A percentile compares a stretch with the other conserved stretches of the same genome.
Evolutionary conservation across 2,888 invertebrate species (phyloP).

Genomic region (Willowsia nigromaculata): DNA sequence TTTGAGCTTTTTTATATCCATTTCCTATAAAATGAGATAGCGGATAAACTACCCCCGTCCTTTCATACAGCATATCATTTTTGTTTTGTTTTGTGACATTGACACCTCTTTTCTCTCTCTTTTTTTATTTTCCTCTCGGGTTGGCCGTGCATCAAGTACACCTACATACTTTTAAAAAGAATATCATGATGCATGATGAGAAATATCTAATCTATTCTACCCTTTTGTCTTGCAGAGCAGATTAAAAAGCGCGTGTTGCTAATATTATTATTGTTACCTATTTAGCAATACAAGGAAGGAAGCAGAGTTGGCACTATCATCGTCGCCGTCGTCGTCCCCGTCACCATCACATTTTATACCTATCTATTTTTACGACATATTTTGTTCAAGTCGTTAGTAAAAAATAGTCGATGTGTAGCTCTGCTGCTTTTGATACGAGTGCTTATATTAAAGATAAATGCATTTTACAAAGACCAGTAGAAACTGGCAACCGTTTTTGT

Average conservation of each 20-base stretch:
- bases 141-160: background rate
- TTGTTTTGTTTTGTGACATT: constrained; percentile 61
- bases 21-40: background rate
- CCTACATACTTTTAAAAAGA: background rate
- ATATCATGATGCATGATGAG: background rate
- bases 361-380: constrained; percentile 67
- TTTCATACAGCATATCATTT: background rate
- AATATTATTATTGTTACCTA: constrained; percentile 2
- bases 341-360: constrained; percentile 2
- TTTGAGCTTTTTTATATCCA: background rate
- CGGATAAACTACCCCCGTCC: background rate
- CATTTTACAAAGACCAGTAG: background rate
- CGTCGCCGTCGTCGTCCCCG: background rate
- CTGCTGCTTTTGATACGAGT: background rate
- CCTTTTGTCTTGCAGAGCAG: constrained; percentile 8
- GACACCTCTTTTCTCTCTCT: constrained; percentile 52
- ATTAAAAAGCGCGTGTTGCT: constrained; percentile 3
- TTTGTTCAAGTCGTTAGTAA: constrained; percentile 20
- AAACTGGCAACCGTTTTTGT: constrained; percentile 8
- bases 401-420: background rate
- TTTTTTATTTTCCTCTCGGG: background rate
- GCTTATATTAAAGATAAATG: too few species aligned
- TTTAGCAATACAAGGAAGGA: constrained; percentile 71
- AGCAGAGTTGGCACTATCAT: constrained; percentile 28
- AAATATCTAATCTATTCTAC: background rate